Evolutionary conservation across 2,797 vertebrate genomes (phyloP).

Genomic region (Pseudotriccus pelzelni): DNA sequence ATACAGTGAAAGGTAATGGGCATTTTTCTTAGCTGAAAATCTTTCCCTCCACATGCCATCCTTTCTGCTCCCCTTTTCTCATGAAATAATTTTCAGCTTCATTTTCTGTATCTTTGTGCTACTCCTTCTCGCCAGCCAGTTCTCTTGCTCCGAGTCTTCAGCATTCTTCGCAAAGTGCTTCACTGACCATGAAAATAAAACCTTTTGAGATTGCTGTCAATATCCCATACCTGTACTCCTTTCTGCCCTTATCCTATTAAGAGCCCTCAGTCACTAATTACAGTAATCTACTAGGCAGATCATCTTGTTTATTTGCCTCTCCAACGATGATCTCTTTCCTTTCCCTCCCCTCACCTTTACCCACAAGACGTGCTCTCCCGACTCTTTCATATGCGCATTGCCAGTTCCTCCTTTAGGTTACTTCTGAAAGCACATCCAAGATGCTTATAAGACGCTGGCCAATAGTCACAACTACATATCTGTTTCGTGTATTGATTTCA

Average conservation of each 20-base stretch:
- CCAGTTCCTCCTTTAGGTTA: not conserved
- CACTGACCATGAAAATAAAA: not conserved
- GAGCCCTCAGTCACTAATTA: not conserved
- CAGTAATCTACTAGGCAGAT: not conserved
- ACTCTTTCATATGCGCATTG: not conserved
- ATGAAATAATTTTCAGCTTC: not conserved
- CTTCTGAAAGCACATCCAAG: not conserved
- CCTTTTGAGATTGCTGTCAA: not conserved
- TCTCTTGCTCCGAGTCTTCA: not conserved
- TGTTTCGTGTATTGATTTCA: constrained; percentile 41
- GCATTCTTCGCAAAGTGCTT: not conserved
- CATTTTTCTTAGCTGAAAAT: not conserved
- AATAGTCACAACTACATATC: not conserved
- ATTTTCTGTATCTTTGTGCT: not conserved
- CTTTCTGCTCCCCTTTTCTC: not conserved
- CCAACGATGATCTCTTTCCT: not conserved
- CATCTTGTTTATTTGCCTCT: not conserved
- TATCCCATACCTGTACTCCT: not conserved
- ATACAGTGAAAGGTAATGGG: not conserved
- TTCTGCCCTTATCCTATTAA: not conserved
- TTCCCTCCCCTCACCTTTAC: not conserved
- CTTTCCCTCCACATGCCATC: not conserved
- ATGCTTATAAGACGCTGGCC: not conserved
- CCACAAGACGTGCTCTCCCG: rapidly evolving
- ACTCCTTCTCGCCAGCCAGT: not conserved